Evolutionary conservation across 2,113 vertebrate genomes (phyloP).

Genomic region (Dicentrarchus labrax): DNA sequence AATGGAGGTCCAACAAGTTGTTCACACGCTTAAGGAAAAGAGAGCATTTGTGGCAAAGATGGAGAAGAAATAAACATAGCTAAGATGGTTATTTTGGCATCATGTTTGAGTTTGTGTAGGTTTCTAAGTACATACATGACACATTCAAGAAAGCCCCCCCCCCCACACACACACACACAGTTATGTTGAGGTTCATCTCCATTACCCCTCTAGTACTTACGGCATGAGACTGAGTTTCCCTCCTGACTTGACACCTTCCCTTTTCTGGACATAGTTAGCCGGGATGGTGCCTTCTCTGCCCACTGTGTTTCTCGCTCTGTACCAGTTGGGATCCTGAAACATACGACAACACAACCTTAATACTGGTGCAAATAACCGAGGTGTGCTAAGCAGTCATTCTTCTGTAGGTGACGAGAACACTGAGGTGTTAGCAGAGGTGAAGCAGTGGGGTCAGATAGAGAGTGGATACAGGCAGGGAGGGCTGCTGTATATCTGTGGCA

Average conservation of each 20-base stretch:
- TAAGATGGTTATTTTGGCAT: background rate
- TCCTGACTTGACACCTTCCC: constrained; percentile 96
- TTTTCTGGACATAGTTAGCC: constrained; percentile 98
- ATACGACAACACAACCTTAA: background rate
- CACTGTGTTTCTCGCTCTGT: constrained; percentile 96
- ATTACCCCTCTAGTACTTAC: constrained; percentile 86
- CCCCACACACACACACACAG: background rate
- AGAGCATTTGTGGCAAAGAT: background rate
- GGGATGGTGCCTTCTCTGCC: constrained; percentile 97
- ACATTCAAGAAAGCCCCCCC: background rate
- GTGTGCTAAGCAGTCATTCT: background rate
- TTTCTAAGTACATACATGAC: background rate
- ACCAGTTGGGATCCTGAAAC: constrained; percentile 97
- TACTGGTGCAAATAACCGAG: background rate
- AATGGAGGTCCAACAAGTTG: constrained; percentile 7
- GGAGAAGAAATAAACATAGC: background rate
- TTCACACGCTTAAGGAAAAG: constrained; percentile 15
- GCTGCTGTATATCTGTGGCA: constrained; percentile 4
- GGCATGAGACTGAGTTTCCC: constrained; percentile 99
- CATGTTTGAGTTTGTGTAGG: background rate
- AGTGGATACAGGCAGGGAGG: background rate
- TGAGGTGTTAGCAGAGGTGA: background rate
- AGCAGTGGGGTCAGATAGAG: background rate
- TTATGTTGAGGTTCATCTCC: background rate
- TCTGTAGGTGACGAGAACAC: background rate